Conservation (phyloP, 2,888 invertebrate species). For the Dexiosoma caninum region DNA sequence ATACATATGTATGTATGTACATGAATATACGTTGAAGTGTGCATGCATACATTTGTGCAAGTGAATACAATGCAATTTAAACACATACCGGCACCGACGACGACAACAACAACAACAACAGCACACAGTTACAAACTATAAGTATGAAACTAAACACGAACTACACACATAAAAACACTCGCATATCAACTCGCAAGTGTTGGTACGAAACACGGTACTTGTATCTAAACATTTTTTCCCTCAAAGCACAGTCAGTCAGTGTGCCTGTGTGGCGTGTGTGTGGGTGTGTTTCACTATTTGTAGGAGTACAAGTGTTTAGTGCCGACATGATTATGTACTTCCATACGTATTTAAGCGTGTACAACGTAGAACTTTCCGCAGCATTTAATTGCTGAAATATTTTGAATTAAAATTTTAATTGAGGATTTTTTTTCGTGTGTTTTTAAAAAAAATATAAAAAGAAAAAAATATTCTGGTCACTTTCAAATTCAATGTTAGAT, state of each 20-base stretch:
- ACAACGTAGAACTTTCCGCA: neutral
- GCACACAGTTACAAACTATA: constrained; percentile 13
- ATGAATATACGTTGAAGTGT: neutral
- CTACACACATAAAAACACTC: neutral
- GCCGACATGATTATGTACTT: neutral
- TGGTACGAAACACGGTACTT: constrained; percentile 13
- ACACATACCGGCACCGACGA: neutral
- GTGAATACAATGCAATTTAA: constrained; percentile 24
- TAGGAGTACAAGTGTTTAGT: neutral
- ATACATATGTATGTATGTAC: neutral
- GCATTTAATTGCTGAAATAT: constrained; percentile 22
- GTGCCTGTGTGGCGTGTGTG: neutral
- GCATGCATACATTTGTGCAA: neutral
- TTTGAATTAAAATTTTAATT: neutral
- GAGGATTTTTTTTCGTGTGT: neutral
- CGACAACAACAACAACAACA: neutral
- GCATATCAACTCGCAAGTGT: constrained; percentile 14
- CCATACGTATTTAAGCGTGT: neutral
- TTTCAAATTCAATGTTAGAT: too few species aligned
- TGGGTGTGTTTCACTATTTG: neutral
- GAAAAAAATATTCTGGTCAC: too few species aligned
- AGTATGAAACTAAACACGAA: constrained; percentile 6
- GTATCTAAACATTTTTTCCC: constrained; percentile 7
- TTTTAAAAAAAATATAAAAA: too few species aligned
- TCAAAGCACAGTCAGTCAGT: too few species aligned